Percentiles rank a stretch among this genome's conserved stretches.
phyloP scores from a whole-genome alignment of 1,140 invertebrate species.

The Riptortus pedestris region DNA sequence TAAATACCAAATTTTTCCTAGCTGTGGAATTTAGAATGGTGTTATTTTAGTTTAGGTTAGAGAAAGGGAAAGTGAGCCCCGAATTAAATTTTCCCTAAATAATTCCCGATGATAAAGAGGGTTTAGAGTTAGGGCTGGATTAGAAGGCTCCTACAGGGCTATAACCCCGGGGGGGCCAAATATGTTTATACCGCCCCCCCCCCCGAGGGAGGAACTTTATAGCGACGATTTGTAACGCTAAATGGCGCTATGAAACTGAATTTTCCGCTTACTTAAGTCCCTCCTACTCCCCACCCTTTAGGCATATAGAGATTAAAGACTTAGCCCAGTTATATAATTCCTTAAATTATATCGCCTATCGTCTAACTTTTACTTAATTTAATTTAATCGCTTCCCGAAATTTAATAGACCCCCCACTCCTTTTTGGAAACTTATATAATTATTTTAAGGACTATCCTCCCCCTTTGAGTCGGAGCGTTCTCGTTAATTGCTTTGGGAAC shows the following conservation, averaged over 20 bases:
- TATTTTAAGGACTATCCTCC: no score
- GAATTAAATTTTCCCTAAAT: no score
- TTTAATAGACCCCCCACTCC: background rate
- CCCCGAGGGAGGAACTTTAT: background rate
- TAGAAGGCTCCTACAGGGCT: no score
- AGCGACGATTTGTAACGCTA: background rate
- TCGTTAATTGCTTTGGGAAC: no score
- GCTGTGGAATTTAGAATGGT: no score
- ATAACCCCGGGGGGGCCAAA: background rate
- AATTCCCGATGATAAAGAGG: no score
- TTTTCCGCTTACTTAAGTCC: background rate
- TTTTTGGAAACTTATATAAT: no score
- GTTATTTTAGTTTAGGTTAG: no score
- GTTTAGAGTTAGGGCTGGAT: no score
- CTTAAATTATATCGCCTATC: background rate
- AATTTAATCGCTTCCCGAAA: background rate
- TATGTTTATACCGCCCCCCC: background rate
- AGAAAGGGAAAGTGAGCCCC: no score
- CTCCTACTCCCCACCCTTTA: background rate
- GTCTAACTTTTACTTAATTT: background rate
- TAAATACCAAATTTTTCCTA: no score
- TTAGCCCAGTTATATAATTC: background rate
- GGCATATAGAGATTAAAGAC: background rate
- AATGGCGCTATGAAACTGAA: background rate
- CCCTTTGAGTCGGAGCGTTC: no score